Conservation (phyloP, 92 coral and sea anemone species). For the Zoanthus sociatus region DNA sequence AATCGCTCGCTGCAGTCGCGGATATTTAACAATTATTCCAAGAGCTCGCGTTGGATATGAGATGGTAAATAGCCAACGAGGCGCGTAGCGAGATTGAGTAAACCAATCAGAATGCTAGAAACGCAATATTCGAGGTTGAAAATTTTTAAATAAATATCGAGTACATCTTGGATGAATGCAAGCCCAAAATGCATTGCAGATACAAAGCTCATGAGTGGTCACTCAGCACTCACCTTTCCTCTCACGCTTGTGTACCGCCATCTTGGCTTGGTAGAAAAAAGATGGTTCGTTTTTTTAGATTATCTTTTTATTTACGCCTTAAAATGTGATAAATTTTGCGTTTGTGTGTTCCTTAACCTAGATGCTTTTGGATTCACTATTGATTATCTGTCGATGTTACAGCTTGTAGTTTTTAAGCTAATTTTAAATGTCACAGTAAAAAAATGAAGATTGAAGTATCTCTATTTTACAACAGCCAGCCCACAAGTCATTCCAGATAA, state of each 20-base stretch:
- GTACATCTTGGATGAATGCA: background rate
- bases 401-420: background rate
- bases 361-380: background rate
- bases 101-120: too few species aligned
- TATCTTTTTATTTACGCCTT: background rate
- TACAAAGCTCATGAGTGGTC: background rate
- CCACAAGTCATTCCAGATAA: conserved; percentile 93
- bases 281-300: conserved; percentile 24
- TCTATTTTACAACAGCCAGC: conserved; percentile 78
- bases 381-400: conserved; percentile 8
- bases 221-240: background rate
- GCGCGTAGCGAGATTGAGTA: too few species aligned
- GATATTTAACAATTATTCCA: too few species aligned
- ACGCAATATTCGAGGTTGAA: too few species aligned
- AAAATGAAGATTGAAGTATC: background rate
- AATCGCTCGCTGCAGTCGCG: too few species aligned
- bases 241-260: conserved; percentile 25
- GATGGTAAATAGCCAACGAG: too few species aligned
- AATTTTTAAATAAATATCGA: too few species aligned
- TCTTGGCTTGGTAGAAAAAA: conserved; percentile 26
- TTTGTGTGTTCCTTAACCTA: background rate
- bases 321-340: too few species aligned
- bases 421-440: background rate
- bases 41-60: too few species aligned
- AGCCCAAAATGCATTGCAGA: conserved; percentile 27